phyloP scores from a whole-genome alignment of 2,888 invertebrate genomes.

The Drosophila formosana region DNA sequence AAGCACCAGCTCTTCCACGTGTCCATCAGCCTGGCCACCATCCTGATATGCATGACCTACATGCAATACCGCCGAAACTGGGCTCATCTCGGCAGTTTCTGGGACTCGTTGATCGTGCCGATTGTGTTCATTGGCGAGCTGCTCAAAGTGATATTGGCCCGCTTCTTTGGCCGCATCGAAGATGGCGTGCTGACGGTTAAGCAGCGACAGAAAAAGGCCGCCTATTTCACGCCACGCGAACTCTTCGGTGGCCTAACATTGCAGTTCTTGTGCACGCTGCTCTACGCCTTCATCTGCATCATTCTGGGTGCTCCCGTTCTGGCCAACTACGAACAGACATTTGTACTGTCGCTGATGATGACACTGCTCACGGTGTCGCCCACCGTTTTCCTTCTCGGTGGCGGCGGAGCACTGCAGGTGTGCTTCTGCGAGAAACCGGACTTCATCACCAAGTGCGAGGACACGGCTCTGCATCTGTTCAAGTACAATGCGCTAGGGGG shows the following conservation, averaged over 20 bases:
- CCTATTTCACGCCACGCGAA: slow-evolving; percentile 80
- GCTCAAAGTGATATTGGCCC: slow-evolving; percentile 80
- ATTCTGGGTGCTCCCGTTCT: slow-evolving; percentile 85
- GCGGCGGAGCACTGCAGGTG: slow-evolving; percentile 84
- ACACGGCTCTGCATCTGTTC: slow-evolving; percentile 83
- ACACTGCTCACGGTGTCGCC: slow-evolving; percentile 84
- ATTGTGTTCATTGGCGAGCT: slow-evolving; percentile 83
- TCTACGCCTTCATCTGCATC: slow-evolving; percentile 84
- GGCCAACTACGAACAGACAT: slow-evolving; percentile 84
- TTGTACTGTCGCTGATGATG: slow-evolving; percentile 83
- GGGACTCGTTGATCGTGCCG: slow-evolving; percentile 83
- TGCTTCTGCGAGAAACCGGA: slow-evolving; percentile 85
- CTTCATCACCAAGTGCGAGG: slow-evolving; percentile 83
- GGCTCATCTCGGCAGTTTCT: slow-evolving; percentile 83
- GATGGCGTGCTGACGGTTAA: slow-evolving; percentile 75
- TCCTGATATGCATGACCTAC: slow-evolving; percentile 84
- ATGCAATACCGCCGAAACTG: slow-evolving; percentile 83
- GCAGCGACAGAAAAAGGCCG: slow-evolving; percentile 81
- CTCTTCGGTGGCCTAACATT: slow-evolving; percentile 79
- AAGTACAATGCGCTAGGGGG: slow-evolving; percentile 84
- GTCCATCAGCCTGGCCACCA: slow-evolving; percentile 83
- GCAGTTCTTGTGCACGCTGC: slow-evolving; percentile 81
- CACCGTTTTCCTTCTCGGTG: slow-evolving; percentile 83
- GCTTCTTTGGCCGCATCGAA: slow-evolving; percentile 80
- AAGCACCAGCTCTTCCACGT: slow-evolving; percentile 85